phyloP scores from a whole-genome alignment of 30 jellyfish, hydroid and myxozoan species.

The Aurelia coerulea region DNA sequence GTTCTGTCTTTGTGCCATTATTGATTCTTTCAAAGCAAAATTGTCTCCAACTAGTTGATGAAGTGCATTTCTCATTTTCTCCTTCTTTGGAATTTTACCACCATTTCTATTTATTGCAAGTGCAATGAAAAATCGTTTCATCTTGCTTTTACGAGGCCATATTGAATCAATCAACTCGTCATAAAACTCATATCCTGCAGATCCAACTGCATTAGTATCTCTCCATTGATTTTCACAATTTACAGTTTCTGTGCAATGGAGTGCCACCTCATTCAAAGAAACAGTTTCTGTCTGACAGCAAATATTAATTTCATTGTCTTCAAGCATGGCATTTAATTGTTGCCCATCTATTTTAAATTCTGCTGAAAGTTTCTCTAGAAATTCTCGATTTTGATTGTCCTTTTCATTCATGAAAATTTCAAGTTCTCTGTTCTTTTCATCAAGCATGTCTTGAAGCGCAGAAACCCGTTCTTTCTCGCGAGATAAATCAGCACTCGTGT shows the following conservation, averaged over 20 bases:
- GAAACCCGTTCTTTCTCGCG: too few relatives aligned
- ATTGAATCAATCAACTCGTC: background rate
- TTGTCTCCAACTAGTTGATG: constrained; percentile 1
- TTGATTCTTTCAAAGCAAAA: background rate
- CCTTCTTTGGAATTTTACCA: background rate
- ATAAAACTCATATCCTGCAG: background rate
- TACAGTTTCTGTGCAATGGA: too few relatives aligned
- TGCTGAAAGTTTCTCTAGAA: too few relatives aligned
- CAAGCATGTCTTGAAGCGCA: too few relatives aligned
- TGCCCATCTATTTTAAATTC: too few relatives aligned
- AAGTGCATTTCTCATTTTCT: background rate
- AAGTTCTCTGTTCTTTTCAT: too few relatives aligned
- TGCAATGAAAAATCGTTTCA: background rate
- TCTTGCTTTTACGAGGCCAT: background rate
- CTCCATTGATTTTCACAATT: too few relatives aligned
- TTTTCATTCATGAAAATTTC: too few relatives aligned
- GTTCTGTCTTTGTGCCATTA: background rate
- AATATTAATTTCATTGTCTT: too few relatives aligned
- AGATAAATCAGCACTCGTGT: too few relatives aligned
- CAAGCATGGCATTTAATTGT: too few relatives aligned
- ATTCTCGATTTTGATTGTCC: too few relatives aligned
- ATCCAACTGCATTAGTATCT: background rate
- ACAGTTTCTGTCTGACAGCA: background rate
- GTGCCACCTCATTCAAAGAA: background rate
- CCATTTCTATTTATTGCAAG: background rate